Evolutionary conservation across 2,797 vertebrate species (phyloP), one percentile per base, ranked within the genome.

Genomic region (Catharus ustulatus): DNA sequence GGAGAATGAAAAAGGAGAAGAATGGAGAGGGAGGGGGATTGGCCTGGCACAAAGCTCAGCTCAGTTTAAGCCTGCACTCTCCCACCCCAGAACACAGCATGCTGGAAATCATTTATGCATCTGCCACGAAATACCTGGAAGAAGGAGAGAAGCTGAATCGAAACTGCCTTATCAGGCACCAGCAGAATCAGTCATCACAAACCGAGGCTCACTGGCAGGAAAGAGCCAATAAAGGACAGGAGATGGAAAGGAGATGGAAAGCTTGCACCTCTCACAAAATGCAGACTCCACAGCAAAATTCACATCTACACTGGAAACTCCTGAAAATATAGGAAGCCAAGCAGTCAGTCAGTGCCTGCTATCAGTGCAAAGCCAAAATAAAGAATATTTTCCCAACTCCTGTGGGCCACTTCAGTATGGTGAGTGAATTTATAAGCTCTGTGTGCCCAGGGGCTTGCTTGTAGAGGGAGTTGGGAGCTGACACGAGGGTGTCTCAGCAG

Each of bases 231-330:
- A 2, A 2, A 46, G 24, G 20, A n/a, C 27, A 49, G 38, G 34
- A n/a, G 42, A 22, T 94, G 94, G 91, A 61, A 40, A 89, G 62
- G 9, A 84, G 38, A n/a, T 73, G 23, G 86, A 95, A 67, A 68
- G 20, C 38, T 76, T 94, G 38, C 43, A 55, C 9, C 32, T 40
- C 36, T 61, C 66, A 10, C 6, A 4, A 24, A 81, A 40, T 49
- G 14, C 30, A 73, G 81, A 87, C 4, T 45, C n/a, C 21, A 7
- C 2, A 5, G 54, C 4, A 32, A 43, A 61, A 24, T 29, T 68
- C 74, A 57, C 0, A 0, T 84, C 52, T n/a, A 68, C 10, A 52
- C 62, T 92, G 63, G 15, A 77, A 62, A 48, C 54, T 91, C 48
- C 85, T 87, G 29, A 26, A 61, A 74, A 66, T 85, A 49, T 10